Evolutionary conservation across 2,113 vertebrate genomes (phyloP).

Genomic region (Ceuthmochares aereus): DNA sequence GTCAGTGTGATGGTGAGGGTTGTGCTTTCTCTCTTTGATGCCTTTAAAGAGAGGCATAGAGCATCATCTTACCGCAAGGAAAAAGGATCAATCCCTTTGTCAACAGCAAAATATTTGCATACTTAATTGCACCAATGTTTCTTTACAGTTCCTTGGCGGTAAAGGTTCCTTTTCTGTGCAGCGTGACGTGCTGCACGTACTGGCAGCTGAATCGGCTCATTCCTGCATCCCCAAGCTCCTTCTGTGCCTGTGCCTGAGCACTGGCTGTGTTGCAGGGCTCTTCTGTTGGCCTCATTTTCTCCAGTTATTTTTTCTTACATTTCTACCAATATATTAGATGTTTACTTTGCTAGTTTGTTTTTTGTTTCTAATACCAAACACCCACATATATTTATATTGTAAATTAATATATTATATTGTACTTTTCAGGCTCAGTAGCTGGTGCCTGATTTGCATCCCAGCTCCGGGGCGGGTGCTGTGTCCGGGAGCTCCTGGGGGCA

Average conservation of each 20-base stretch:
- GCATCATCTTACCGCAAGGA: background rate
- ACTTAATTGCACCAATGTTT: background rate
- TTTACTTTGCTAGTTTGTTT: background rate
- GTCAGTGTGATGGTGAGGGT: background rate
- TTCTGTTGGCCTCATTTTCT: background rate
- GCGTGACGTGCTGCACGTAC: background rate
- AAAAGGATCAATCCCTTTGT: background rate
- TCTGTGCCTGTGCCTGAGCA: background rate
- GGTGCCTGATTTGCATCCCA: background rate
- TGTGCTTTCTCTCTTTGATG: background rate
- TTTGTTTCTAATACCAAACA: background rate
- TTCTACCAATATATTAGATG: background rate
- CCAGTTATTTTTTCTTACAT: background rate
- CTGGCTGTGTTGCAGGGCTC: rapidly evolving
- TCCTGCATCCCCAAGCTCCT: background rate
- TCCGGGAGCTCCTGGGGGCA: too few species aligned
- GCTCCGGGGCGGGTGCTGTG: rapidly evolving
- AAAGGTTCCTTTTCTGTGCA: background rate
- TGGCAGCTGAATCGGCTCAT: background rate
- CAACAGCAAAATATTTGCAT: background rate
- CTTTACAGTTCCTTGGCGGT: background rate
- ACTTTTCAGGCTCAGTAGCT: background rate
- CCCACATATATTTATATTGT: rapidly evolving
- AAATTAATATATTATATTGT: too few species aligned
- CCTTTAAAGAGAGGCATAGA: background rate